These are phyloP conservation scores for Litocranius walleri DNA, from an alignment of 2,113 vertebrate species.

Conservation along the genomic window DNA sequence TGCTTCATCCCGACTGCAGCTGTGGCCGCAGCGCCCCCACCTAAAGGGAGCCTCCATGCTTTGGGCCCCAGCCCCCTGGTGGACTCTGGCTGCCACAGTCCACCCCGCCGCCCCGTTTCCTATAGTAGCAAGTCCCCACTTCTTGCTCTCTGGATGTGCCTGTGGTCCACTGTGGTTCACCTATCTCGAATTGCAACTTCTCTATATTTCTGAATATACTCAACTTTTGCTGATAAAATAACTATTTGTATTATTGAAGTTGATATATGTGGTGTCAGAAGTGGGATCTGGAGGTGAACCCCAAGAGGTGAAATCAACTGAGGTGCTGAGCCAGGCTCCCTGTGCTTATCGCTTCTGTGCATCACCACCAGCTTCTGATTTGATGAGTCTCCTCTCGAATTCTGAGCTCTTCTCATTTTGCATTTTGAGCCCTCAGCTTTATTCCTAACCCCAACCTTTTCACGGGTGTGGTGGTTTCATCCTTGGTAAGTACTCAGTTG, in stretches of 20 bases:
- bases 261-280: not conserved
- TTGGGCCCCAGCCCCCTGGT: not conserved
- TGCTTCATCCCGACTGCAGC: not conserved
- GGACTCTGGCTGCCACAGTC: not conserved
- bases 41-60: not conserved
- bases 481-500: not conserved
- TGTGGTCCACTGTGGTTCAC: not conserved
- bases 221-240: not conserved
- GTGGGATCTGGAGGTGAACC: not conserved
- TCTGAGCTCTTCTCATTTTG: not conserved
- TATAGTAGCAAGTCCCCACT: not conserved
- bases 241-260: not conserved
- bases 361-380: not conserved
- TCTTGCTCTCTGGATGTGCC: not conserved
- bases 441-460: not conserved
- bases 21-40: not conserved
- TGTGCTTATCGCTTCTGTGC: not conserved
- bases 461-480: not conserved
- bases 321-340: not conserved
- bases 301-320: not conserved
- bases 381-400: not conserved
- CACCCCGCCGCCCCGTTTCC: not conserved
- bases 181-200: not conserved
- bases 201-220: not conserved
- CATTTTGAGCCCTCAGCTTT: not conserved